A percentile compares a stretch with the other conserved stretches of the same genome.
phyloP scores from a whole-genome alignment of 2,113 vertebrate species.

The Glaucidium brasilianum region DNA sequence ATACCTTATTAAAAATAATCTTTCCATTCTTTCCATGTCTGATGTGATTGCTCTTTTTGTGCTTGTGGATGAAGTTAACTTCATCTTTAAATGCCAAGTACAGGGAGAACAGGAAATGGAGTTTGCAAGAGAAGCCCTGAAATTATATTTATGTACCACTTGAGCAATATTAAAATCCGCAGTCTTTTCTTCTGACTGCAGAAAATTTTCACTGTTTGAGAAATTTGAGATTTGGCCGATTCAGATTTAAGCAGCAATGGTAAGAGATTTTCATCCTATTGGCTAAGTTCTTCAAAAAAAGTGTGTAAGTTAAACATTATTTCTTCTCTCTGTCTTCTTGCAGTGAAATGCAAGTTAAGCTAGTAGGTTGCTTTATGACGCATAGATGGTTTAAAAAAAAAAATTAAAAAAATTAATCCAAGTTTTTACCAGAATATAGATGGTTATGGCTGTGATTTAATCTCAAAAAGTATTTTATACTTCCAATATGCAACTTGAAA shows the following conservation, averaged over 20 bases:
- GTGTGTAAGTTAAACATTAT: neutral
- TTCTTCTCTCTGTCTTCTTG: neutral
- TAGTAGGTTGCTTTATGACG: neutral
- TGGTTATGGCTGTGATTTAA: neutral
- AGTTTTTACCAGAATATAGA: neutral
- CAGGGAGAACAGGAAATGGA: neutral
- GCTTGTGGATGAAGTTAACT: neutral
- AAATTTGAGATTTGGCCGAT: neutral
- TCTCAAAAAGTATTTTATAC: neutral
- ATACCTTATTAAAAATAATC: neutral
- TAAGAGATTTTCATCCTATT: neutral
- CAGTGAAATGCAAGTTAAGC: neutral
- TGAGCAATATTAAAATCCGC: neutral
- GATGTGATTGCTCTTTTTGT: neutral
- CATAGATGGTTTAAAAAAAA: neutral
- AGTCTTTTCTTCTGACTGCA: neutral
- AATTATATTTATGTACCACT: neutral
- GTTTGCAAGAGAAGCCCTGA: neutral
- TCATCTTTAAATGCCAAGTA: neutral
- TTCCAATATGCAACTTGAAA: neutral
- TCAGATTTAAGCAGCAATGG: neutral
- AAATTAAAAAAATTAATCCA: neutral
- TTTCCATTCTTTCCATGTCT: neutral
- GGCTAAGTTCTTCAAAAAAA: neutral
- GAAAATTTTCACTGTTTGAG: neutral